phyloP scores from a whole-genome alignment of 2,797 vertebrate species.

The Mallotus villosus region DNA sequence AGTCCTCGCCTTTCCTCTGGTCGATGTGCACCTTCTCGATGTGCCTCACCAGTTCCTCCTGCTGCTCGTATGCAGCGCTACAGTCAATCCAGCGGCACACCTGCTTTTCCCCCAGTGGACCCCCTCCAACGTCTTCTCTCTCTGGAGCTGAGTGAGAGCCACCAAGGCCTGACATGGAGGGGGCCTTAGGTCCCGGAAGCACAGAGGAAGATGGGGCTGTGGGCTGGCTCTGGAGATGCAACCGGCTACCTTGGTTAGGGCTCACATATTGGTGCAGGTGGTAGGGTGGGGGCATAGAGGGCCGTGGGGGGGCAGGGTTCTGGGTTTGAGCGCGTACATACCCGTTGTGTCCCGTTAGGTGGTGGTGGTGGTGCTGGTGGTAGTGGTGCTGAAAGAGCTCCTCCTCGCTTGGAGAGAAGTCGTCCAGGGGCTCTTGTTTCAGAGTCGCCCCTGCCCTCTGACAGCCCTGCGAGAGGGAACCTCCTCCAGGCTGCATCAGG shows the following conservation, averaged over 20 bases:
- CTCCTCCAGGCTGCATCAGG: constrained; percentile 68
- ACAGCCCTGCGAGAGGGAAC: constrained; percentile 63
- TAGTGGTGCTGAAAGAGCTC: constrained; percentile 84
- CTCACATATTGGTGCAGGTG: constrained; percentile 84
- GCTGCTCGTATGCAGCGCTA: constrained; percentile 91
- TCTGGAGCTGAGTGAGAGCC: constrained; percentile 59
- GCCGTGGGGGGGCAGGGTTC: constrained; percentile 76
- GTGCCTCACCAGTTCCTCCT: constrained; percentile 98
- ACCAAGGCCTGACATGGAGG: constrained; percentile 49
- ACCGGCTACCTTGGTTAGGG: constrained; percentile 66
- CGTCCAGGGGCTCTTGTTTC: constrained; percentile 93
- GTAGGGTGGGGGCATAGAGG: constrained; percentile 90
- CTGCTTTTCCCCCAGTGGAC: constrained; percentile 78
- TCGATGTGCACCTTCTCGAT: constrained; percentile 99
- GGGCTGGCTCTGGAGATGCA: constrained; percentile 74
- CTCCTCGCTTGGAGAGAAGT: constrained; percentile 80
- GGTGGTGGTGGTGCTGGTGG: constrained; percentile 70
- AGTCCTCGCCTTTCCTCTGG: constrained; percentile 98
- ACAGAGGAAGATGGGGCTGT: constrained; percentile 57
- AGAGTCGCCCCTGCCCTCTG: constrained; percentile 79
- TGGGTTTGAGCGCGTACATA: constrained; percentile 77
- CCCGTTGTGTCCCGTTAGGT: constrained; percentile 65
- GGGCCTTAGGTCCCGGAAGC: constrained; percentile 73
- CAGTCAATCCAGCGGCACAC: constrained; percentile 98
- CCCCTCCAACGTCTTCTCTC: constrained; percentile 66